Evolutionary conservation across 2,888 invertebrate genomes (phyloP), one percentile per base, ranked within the genome.

Genomic region (Cabera pusaria): DNA sequence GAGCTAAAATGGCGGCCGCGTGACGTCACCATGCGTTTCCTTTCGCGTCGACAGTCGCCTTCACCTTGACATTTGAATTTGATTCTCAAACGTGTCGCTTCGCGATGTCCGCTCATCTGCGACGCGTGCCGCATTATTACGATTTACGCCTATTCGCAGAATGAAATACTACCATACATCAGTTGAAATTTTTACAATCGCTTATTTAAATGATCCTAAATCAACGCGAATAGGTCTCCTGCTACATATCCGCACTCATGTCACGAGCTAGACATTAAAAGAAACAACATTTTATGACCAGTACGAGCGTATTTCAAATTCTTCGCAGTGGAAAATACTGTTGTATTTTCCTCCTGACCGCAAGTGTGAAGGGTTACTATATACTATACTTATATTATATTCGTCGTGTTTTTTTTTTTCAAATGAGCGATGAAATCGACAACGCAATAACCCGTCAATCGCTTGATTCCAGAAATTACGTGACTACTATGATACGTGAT

Each of bases 31-130:
- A 64, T 72, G 75, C 77, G 75, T 73, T 81, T 82, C 84, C 84
- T 84, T 84, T 83, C 75, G 67, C 77, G 68, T 74, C 71, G 77
- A 73, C 77, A 76, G 68, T 74, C 71, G 77, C 74, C 77, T 75
- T 81, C 79, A 77, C 81, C 86, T 85, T 87, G 84, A 84, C 85
- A 85, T 84, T 83, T 78, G 69, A 72, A 73, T 81, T 78, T 79
- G 83, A 79, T 77, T 76, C 68, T 75, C 64, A 72, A 72, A 74
- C 82, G 78, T 75, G 81, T 78, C 68, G 71, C 62, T 53, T 59
- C 62, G 63, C 69, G 64, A 53, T 65, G 67, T 49, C 56, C 70
- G 69, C 69, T 69, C 71, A 64, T 67, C 70, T 65, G 63, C 59
- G 64, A 65, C 68, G 61, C 61, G 62, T 46, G 55, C 61, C 64